Evolutionary conservation across 2,797 vertebrate species (phyloP).

Genomic region (Chelmon rostratus): DNA sequence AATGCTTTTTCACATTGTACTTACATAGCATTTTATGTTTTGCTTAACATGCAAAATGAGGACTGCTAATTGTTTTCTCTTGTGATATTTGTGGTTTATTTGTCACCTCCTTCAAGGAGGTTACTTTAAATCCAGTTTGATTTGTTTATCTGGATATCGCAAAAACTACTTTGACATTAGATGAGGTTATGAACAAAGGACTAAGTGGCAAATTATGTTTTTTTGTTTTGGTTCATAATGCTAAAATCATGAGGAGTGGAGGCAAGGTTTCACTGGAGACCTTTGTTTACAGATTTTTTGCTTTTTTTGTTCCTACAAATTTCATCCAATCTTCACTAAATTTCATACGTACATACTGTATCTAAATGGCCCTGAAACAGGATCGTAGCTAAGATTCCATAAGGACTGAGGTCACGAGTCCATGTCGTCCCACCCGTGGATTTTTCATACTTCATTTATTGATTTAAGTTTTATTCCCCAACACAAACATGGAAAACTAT

Average conservation of each 20-base stretch:
- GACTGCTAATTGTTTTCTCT: neutral
- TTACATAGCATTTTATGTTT: slow-evolving; percentile 8
- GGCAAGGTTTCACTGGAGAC: neutral
- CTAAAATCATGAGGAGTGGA: neutral
- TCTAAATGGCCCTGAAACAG: slow-evolving; percentile 3
- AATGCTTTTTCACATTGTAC: neutral
- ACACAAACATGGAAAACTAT: neutral
- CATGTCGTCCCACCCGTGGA: neutral
- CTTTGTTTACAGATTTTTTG: neutral
- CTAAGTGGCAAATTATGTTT: neutral
- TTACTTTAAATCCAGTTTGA: neutral
- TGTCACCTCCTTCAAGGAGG: neutral
- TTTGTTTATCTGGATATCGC: neutral
- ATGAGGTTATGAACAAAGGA: neutral
- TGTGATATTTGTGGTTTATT: neutral
- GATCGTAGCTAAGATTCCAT: neutral
- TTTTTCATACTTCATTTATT: neutral
- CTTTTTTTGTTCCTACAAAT: neutral
- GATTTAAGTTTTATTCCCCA: slow-evolving; percentile 7
- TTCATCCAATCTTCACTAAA: neutral
- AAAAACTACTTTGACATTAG: neutral
- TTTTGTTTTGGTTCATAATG: neutral
- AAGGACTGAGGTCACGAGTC: neutral
- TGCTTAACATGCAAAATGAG: neutral
- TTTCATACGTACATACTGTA: neutral